These are phyloP conservation scores for Percopsis transmontana DNA, from an alignment of 2,113 vertebrate species.

Conservation along the genomic window DNA sequence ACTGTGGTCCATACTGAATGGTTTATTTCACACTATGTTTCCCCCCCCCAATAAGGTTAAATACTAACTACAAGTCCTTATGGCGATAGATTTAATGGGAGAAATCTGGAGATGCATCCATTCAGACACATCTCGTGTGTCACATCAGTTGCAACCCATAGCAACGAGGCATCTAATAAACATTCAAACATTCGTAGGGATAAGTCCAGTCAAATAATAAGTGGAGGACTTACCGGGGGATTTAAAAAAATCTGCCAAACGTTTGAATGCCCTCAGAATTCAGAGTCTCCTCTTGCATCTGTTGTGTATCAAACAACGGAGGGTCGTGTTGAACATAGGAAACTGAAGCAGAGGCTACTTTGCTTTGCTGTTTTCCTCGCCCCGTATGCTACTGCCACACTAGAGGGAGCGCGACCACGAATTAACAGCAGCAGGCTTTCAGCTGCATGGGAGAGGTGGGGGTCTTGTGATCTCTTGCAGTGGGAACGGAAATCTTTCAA, in stretches of 20 bases:
- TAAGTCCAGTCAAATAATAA: neutral
- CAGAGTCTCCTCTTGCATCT: neutral
- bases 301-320: neutral
- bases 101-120: neutral
- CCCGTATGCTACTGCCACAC: conserved; percentile 21
- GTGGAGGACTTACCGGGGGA: conserved; percentile 34
- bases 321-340: neutral
- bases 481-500: neutral
- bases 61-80: neutral
- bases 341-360: conserved; percentile 15
- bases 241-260: neutral
- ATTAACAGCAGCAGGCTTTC: conserved; percentile 41
- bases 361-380: neutral
- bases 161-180: conserved; percentile 4
- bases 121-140: neutral
- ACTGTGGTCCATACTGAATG: too few relatives aligned
- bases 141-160: conserved; percentile 5
- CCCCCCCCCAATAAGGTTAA: neutral
- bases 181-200: neutral
- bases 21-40: neutral
- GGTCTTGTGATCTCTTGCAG: conserved; percentile 6
- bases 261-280: neutral
- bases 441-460: neutral
- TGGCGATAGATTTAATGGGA: neutral
- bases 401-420: conserved; percentile 42